Conservation (phyloP, 2,888 invertebrate species). For the Oeneis ivallda region DNA sequence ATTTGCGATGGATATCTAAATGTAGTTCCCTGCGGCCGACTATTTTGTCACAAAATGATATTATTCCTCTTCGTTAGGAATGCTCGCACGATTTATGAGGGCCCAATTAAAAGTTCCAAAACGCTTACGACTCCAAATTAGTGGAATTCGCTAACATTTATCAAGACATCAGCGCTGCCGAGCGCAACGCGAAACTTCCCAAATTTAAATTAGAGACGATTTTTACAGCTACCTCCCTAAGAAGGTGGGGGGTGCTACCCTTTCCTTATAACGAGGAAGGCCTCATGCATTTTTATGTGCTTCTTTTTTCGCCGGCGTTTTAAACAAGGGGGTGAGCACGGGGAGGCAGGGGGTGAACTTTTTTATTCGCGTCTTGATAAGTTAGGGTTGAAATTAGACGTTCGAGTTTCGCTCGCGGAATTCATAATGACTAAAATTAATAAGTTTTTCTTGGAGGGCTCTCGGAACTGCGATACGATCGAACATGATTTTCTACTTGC, state of each 20-base stretch:
- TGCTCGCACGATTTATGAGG: slow-evolving; percentile 69
- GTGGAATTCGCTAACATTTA: slow-evolving; percentile 79
- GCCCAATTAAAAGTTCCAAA: slow-evolving; percentile 79
- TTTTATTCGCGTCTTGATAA: slow-evolving; percentile 83
- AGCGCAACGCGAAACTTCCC: slow-evolving; percentile 79
- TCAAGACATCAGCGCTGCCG: slow-evolving; percentile 80
- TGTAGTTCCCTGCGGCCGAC: slow-evolving; percentile 57
- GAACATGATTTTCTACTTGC: slow-evolving; percentile 45
- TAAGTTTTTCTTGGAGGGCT: slow-evolving; percentile 80
- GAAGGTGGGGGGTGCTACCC: slow-evolving; percentile 75
- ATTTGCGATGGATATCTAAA: slow-evolving; percentile 76
- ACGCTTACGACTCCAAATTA: slow-evolving; percentile 77
- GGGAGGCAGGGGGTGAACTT: slow-evolving; percentile 77
- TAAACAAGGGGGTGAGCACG: slow-evolving; percentile 82
- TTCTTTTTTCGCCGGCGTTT: slow-evolving; percentile 83
- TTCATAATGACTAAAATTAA: slow-evolving; percentile 82
- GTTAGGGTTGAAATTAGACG: slow-evolving; percentile 83
- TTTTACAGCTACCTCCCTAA: slow-evolving; percentile 80
- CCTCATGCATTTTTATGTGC: slow-evolving; percentile 84
- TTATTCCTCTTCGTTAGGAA: slow-evolving; percentile 73
- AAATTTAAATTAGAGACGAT: slow-evolving; percentile 83
- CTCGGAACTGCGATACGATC: slow-evolving; percentile 50
- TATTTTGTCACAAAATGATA: slow-evolving; percentile 74
- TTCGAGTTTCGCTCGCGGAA: slow-evolving; percentile 82
- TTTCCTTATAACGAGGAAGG: slow-evolving; percentile 83